phyloP scores from a whole-genome alignment of 2,888 invertebrate genomes.

The Sinopyrophorus schimmeli region DNA sequence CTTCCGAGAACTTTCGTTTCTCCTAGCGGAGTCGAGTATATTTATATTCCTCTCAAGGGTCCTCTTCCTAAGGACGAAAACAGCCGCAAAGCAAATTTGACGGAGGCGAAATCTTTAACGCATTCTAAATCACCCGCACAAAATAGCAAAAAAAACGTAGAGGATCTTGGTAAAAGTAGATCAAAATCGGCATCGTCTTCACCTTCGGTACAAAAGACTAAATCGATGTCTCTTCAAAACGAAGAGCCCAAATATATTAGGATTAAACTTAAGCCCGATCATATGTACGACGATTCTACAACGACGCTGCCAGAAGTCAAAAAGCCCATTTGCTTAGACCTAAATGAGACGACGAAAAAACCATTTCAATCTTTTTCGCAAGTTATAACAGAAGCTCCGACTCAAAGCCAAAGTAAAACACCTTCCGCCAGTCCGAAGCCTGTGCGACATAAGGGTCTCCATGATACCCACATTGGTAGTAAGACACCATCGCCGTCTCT shows the following conservation, averaged over 20 bases:
- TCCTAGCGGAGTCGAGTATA: slow-evolving; percentile 54
- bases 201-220: slow-evolving; percentile 26
- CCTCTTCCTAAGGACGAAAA: slow-evolving; percentile 46
- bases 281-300: slow-evolving; percentile 64
- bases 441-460: slow-evolving; percentile 45
- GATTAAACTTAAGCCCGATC: slow-evolving; percentile 75
- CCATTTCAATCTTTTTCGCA: slow-evolving; percentile 55
- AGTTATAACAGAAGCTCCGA: slow-evolving; percentile 41
- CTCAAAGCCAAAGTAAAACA: slow-evolving; percentile 34
- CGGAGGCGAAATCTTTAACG: slow-evolving; percentile 33
- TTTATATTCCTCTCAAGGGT: slow-evolving; percentile 57
- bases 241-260: slow-evolving; percentile 62
- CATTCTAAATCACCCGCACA: slow-evolving; percentile 27
- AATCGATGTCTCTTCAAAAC: too few relatives aligned
- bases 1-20: slow-evolving; percentile 49
- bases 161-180: slow-evolving; percentile 31
- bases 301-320: slow-evolving; percentile 49
- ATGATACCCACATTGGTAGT: slow-evolving; percentile 42
- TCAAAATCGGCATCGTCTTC: slow-evolving; percentile 38
- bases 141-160: slow-evolving; percentile 20
- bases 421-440: slow-evolving; percentile 58
- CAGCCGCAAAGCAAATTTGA: slow-evolving; percentile 27
- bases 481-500: slow-evolving; percentile 71
- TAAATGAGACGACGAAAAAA: slow-evolving; percentile 53
- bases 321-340: slow-evolving; percentile 66